These are phyloP conservation scores for Tenualosa thibaudeaui DNA, from an alignment of 2,797 vertebrate genomes.

Conservation along the genomic window DNA sequence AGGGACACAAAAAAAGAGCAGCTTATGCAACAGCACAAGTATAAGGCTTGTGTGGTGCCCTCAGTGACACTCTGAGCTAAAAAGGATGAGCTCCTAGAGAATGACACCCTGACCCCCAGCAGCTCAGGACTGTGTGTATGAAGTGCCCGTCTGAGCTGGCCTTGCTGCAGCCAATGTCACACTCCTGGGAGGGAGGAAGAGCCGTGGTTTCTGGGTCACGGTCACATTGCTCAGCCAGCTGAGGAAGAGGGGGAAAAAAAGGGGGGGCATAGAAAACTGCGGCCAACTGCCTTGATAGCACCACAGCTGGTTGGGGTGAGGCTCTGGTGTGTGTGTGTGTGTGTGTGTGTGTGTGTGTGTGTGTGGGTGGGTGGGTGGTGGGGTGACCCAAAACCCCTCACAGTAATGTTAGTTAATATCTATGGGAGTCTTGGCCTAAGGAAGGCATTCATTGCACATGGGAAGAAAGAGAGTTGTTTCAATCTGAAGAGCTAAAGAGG, in stretches of 20 bases:
- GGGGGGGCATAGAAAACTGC: background rate
- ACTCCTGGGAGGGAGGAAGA: background rate
- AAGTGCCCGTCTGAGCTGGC: background rate
- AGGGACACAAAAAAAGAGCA: background rate
- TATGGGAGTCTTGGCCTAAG: background rate
- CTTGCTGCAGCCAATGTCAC: background rate
- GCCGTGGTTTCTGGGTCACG: background rate
- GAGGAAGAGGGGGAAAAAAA: background rate
- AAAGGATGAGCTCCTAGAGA: conserved; percentile 2
- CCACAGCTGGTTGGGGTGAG: background rate
- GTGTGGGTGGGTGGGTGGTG: background rate
- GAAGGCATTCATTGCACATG: background rate
- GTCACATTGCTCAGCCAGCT: background rate
- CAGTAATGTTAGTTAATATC: background rate
- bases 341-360: too few relatives aligned
- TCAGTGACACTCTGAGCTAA: background rate
- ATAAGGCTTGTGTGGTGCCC: background rate
- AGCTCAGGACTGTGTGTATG: background rate
- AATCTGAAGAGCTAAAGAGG: background rate
- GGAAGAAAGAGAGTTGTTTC: background rate
- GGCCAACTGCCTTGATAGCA: background rate
- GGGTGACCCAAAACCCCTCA: background rate
- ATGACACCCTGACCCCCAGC: background rate
- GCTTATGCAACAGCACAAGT: background rate
- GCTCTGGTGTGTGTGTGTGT: background rate